phyloP scores from a whole-genome alignment of 1,140 invertebrate genomes.

The Aphaenogaster rudis region DNA sequence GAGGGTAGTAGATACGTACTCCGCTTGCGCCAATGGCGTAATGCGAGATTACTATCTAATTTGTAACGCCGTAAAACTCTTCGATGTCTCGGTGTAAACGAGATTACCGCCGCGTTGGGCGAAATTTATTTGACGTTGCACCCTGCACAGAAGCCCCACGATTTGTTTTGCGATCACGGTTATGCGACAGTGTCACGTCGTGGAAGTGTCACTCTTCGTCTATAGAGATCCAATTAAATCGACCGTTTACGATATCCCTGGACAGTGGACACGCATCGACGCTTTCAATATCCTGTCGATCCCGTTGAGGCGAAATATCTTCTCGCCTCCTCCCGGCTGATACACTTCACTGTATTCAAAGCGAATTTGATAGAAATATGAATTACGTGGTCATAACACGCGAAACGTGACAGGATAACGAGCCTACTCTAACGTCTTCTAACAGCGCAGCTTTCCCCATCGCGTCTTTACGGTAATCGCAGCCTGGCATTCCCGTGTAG shows the following conservation, averaged over 20 bases:
- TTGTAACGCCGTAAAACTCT: conserved; percentile 72
- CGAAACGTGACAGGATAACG: conserved; percentile 33
- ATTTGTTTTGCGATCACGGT: background rate
- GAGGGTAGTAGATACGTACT: conserved; percentile 39
- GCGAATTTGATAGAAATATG: conserved; percentile 51
- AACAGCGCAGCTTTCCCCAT: background rate
- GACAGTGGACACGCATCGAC: background rate
- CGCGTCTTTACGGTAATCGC: conserved; percentile 23
- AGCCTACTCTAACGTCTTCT: conserved; percentile 12
- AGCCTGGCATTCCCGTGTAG: conserved; percentile 1
- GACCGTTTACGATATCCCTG: background rate
- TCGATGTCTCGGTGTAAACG: conserved; percentile 59
- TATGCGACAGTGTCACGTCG: background rate
- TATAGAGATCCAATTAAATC: conserved; percentile 25
- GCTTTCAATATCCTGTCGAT: conserved; percentile 15
- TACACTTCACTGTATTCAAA: background rate
- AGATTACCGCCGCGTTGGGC: conserved; percentile 55
- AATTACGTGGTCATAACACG: conserved; percentile 29
- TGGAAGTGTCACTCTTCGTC: conserved; percentile 36
- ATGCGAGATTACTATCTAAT: conserved; percentile 74
- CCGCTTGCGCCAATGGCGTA: conserved; percentile 53
- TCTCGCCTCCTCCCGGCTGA: background rate
- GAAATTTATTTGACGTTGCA: conserved; percentile 68
- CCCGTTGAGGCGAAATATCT: background rate
- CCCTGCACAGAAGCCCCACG: background rate